A percentile compares a stretch with the other conserved stretches of the same genome.
Evolutionary conservation across 2,888 invertebrate species (phyloP).

Genomic region (Strigamia crassipes): DNA sequence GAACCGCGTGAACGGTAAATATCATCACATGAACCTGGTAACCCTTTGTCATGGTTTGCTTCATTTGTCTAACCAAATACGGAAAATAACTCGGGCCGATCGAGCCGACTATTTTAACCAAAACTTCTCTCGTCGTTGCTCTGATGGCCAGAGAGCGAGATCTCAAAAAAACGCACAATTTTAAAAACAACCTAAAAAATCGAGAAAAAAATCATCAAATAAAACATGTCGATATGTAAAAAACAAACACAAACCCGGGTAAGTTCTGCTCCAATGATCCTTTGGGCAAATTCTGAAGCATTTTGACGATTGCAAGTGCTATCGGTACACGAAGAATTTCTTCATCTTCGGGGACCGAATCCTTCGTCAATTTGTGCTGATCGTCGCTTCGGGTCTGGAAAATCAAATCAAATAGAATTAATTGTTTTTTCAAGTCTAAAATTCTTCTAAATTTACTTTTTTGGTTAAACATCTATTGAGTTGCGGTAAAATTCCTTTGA

Average conservation of each 20-base stretch:
- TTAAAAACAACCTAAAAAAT: slow-evolving; percentile 74
- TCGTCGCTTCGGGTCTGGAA: slow-evolving; percentile 61
- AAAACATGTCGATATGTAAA: background rate
- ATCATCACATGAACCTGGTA: slow-evolving; percentile 93
- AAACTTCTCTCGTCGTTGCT: slow-evolving; percentile 81
- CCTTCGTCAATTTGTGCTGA: slow-evolving; percentile 64
- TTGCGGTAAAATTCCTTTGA: slow-evolving; percentile 75
- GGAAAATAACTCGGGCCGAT: slow-evolving; percentile 82
- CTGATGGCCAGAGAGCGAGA: slow-evolving; percentile 86
- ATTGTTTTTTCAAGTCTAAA: too few species aligned
- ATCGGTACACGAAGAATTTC: slow-evolving; percentile 89
- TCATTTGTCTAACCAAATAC: slow-evolving; percentile 78
- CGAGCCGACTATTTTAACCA: slow-evolving; percentile 85
- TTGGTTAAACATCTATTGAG: slow-evolving; percentile 72
- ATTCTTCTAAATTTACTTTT: slow-evolving; percentile 56
- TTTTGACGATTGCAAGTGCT: slow-evolving; percentile 87
- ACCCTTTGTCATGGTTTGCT: slow-evolving; percentile 78
- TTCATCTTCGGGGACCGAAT: slow-evolving; percentile 64
- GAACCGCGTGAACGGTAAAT: slow-evolving; percentile 81
- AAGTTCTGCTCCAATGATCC: slow-evolving; percentile 75
- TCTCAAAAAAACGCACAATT: slow-evolving; percentile 86
- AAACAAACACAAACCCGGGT: slow-evolving; percentile 70
- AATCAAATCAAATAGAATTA: too few species aligned
- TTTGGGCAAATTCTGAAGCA: slow-evolving; percentile 83
- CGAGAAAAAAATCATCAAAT: slow-evolving; percentile 3